These are phyloP conservation scores for Polypterus senegalus DNA, from an alignment of 2,113 vertebrate species.

Conservation along the genomic window DNA sequence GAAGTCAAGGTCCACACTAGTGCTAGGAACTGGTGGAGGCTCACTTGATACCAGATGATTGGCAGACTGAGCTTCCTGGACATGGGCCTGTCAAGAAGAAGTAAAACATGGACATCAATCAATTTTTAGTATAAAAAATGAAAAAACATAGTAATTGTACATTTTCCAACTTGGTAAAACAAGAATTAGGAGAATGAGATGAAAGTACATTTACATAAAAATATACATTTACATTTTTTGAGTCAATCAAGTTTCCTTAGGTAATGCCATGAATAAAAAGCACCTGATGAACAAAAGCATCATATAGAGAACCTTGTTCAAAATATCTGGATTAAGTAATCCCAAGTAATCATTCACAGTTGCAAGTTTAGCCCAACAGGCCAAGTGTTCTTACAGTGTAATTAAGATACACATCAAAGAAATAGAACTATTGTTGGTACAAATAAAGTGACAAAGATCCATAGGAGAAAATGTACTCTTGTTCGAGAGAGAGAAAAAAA, in stretches of 20 bases:
- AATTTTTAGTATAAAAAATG: neutral
- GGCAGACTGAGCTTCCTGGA: slow-evolving; percentile 65
- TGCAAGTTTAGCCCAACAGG: no score
- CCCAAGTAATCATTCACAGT: no score
- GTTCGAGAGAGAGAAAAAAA: no score
- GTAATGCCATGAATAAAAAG: no score
- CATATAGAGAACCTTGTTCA: no score
- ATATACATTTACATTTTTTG: neutral
- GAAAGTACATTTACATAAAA: neutral
- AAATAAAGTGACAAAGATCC: no score
- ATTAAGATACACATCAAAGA: no score
- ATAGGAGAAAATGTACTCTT: no score
- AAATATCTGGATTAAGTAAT: no score
- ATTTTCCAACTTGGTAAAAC: neutral
- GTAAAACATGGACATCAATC: neutral
- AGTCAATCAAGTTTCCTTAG: neutral
- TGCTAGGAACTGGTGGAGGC: slow-evolving; percentile 49
- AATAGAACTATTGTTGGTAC: no score
- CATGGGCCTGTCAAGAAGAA: slow-evolving; percentile 54
- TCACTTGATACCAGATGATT: slow-evolving; percentile 65
- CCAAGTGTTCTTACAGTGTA: no score
- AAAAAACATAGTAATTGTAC: slow-evolving; percentile 3
- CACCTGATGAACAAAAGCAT: no score
- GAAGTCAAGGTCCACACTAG: slow-evolving; percentile 90
- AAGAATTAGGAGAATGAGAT: slow-evolving; percentile 15